Evolutionary conservation across 2,797 vertebrate genomes (phyloP).

Genomic region (Lepus townsendii): DNA sequence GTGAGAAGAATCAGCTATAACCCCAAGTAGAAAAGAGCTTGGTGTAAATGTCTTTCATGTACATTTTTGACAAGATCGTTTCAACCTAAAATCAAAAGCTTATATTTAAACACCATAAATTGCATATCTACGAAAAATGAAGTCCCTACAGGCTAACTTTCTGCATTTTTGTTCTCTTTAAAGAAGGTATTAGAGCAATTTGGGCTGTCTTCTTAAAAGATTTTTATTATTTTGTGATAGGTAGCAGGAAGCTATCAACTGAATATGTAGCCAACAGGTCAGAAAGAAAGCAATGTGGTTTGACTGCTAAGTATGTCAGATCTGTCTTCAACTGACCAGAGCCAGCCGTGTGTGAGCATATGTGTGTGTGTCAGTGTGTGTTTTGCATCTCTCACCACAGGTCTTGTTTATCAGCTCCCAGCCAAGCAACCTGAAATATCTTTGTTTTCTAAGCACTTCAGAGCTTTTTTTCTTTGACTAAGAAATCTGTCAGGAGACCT

Average conservation of each 20-base stretch:
- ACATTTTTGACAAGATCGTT: slow-evolving; percentile 78
- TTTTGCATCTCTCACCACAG: slow-evolving; percentile 50
- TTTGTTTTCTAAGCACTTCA: slow-evolving; percentile 73
- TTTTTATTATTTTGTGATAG: slow-evolving; percentile 85
- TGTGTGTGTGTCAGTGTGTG: not conserved
- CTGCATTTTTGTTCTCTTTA: slow-evolving; percentile 83
- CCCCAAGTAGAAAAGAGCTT: slow-evolving; percentile 57
- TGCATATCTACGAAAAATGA: slow-evolving; percentile 85
- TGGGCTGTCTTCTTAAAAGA: slow-evolving; percentile 83
- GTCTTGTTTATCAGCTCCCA: slow-evolving; percentile 70
- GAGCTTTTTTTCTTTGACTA: slow-evolving; percentile 66
- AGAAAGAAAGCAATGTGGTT: slow-evolving; percentile 80
- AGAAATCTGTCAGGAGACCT: slow-evolving; percentile 67
- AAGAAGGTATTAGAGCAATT: slow-evolving; percentile 85
- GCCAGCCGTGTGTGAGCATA: not conserved
- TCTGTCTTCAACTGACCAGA: slow-evolving; percentile 77
- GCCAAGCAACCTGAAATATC: slow-evolving; percentile 63
- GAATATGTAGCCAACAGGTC: slow-evolving; percentile 84
- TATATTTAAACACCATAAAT: slow-evolving; percentile 85
- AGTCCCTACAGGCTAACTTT: slow-evolving; percentile 86
- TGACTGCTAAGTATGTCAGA: slow-evolving; percentile 74
- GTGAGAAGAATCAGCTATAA: slow-evolving; percentile 38
- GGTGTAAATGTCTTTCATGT: slow-evolving; percentile 73
- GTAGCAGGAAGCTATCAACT: slow-evolving; percentile 82
- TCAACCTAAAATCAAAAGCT: slow-evolving; percentile 84